A percentile compares a stretch with the other conserved stretches of the same genome.
Conservation (phyloP, 2,888 invertebrate species). For the Pachycephus smyrnensis region DNA sequence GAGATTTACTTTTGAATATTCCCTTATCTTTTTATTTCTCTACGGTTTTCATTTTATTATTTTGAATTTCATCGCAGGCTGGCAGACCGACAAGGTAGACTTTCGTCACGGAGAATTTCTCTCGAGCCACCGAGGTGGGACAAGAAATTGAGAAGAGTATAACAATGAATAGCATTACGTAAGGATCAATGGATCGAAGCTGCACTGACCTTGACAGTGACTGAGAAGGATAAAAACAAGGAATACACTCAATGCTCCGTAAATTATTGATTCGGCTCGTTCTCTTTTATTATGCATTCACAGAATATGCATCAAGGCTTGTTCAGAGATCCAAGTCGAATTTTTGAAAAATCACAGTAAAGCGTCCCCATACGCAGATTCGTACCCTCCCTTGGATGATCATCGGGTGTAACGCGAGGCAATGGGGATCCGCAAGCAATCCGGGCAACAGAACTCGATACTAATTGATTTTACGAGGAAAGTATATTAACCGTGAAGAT, state of each 20-base stretch:
- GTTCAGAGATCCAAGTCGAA: background rate
- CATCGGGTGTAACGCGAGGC: constrained; percentile 24
- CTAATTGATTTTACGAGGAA: constrained; percentile 58
- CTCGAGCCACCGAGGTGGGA: background rate
- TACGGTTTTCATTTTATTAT: background rate
- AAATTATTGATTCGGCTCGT: background rate
- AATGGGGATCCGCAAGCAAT: constrained; percentile 1
- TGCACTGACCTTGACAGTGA: background rate
- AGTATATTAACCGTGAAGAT: constrained; percentile 60
- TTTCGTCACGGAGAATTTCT: background rate
- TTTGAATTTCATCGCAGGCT: background rate
- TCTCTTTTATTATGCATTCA: background rate
- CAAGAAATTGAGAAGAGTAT: background rate
- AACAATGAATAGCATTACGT: background rate
- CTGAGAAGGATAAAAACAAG: background rate
- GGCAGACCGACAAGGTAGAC: background rate
- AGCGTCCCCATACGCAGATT: background rate
- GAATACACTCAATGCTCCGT: background rate
- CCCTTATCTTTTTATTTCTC: background rate
- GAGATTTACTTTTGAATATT: background rate
- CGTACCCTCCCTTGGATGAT: constrained; percentile 20
- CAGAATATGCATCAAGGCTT: background rate
- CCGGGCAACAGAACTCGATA: constrained; percentile 46
- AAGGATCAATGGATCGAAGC: background rate
- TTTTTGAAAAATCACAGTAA: background rate